These are phyloP conservation scores for Alloplasta piceator DNA, from an alignment of 2,888 invertebrate genomes.

Conservation along the genomic window DNA sequence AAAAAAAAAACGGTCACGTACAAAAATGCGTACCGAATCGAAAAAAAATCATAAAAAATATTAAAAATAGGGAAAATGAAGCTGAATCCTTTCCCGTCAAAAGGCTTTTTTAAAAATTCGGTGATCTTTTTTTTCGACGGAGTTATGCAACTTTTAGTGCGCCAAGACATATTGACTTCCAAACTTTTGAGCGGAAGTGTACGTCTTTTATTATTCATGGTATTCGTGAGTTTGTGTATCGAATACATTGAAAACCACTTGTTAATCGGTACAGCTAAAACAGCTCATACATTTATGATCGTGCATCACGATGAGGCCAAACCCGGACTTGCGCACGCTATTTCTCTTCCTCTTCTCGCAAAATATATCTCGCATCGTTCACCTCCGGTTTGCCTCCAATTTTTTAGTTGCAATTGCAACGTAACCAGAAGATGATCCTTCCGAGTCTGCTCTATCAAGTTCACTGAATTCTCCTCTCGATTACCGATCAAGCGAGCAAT, in stretches of 20 bases:
- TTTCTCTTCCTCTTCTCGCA: constrained; percentile 57
- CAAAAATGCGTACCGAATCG: too few relatives aligned
- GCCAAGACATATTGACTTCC: too few relatives aligned
- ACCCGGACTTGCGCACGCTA: constrained; percentile 68
- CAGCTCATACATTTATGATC: constrained; percentile 31
- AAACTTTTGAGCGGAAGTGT: neutral
- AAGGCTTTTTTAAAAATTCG: too few relatives aligned
- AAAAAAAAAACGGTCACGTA: too few relatives aligned
- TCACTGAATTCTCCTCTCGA: neutral
- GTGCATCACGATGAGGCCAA: constrained; percentile 54
- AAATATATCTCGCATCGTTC: constrained; percentile 43
- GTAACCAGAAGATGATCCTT: constrained; percentile 56
- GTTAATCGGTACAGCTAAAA: constrained; percentile 62
- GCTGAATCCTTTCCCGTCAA: too few relatives aligned
- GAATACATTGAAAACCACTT: constrained; percentile 65
- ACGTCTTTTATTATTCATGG: neutral
- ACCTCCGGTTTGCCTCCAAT: constrained; percentile 36
- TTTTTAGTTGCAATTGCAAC: constrained; percentile 65
- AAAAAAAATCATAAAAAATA: too few relatives aligned
- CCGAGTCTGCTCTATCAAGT: constrained; percentile 15
- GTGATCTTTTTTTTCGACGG: too few relatives aligned
- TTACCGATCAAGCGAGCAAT: constrained; percentile 14
- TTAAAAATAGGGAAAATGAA: too few relatives aligned
- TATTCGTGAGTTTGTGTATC: constrained; percentile 51
- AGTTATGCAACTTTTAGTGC: too few relatives aligned